Percentiles rank a stretch among this genome's conserved stretches.
Evolutionary conservation across 2,797 vertebrate genomes (phyloP).

Genomic region (Sebastes minor): DNA sequence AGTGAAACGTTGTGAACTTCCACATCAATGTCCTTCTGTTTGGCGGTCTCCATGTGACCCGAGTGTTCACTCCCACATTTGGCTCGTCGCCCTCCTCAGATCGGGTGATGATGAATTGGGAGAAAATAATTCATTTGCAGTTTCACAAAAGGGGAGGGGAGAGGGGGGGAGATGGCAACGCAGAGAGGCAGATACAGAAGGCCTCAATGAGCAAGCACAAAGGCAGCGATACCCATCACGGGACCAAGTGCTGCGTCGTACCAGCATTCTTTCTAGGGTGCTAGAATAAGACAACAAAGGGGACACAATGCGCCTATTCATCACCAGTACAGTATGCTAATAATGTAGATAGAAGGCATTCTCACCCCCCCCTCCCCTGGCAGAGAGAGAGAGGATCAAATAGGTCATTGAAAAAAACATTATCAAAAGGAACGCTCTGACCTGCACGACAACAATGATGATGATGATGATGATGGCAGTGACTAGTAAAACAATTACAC

Average conservation of each 20-base stretch:
- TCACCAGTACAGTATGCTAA: constrained; percentile 74
- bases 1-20: not conserved
- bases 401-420: constrained; percentile 23
- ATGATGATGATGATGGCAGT: not conserved
- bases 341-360: constrained; percentile 60
- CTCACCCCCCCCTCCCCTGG: constrained; percentile 19
- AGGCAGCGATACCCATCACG: constrained; percentile 59
- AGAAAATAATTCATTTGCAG: constrained; percentile 59
- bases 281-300: constrained; percentile 70
- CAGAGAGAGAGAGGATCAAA: constrained; percentile 33
- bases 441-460: not conserved
- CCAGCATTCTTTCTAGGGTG: constrained; percentile 74
- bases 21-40: constrained; percentile 24
- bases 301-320: constrained; percentile 77
- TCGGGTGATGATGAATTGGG: constrained; percentile 41
- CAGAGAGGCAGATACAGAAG: constrained; percentile 56
- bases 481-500: not conserved
- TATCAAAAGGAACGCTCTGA: not conserved
- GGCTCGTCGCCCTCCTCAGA: constrained; percentile 17
- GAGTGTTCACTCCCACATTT: constrained; percentile 18
- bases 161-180: not conserved
- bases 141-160: constrained; percentile 38
- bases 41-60: not conserved
- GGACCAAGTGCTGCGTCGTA: constrained; percentile 69
- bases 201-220: constrained; percentile 77